A percentile compares a stretch with the other conserved stretches of the same genome.
Evolutionary conservation across 1,140 invertebrate genomes (phyloP).

Genomic region (Eufriesea mexicana): DNA sequence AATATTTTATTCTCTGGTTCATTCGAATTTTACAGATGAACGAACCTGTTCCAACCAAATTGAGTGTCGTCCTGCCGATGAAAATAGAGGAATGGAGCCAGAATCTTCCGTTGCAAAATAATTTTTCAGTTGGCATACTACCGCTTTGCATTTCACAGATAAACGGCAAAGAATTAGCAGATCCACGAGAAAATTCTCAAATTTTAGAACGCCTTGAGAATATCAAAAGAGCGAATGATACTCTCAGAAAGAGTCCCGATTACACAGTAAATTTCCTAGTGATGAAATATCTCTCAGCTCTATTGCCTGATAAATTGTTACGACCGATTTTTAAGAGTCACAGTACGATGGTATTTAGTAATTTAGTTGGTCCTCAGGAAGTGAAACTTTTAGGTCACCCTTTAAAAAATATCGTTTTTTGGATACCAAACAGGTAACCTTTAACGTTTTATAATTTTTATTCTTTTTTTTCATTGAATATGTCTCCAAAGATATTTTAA

Average conservation of each 20-base stretch:
- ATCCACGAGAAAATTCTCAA: conserved; percentile 39
- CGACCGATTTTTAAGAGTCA: conserved; percentile 66
- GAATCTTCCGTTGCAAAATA: conserved; percentile 64
- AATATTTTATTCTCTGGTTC: background rate
- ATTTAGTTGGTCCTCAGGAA: conserved; percentile 71
- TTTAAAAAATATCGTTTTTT: conserved; percentile 72
- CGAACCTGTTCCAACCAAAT: conserved; percentile 59
- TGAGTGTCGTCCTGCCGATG: conserved; percentile 71
- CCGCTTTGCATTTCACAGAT: conserved; percentile 66
- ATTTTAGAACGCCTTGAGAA: conserved; percentile 65
- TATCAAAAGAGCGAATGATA: conserved; percentile 61
- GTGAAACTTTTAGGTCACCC: conserved; percentile 65
- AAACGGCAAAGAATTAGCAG: conserved; percentile 42
- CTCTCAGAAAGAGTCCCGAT: conserved; percentile 62
- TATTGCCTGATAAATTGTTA: conserved; percentile 68
- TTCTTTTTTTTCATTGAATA: background rate
- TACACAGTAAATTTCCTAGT: conserved; percentile 74
- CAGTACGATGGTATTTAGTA: conserved; percentile 75
- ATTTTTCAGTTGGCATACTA: conserved; percentile 72
- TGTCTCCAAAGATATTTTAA: background rate
- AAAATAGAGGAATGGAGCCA: conserved; percentile 61
- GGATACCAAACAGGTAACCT: conserved; percentile 73
- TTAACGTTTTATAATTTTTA: background rate
- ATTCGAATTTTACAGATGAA: conserved; percentile 45
- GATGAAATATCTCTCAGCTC: conserved; percentile 67